Conservation (phyloP, 2,888 invertebrate genomes). For the Slavum lentiscoides region DNA sequence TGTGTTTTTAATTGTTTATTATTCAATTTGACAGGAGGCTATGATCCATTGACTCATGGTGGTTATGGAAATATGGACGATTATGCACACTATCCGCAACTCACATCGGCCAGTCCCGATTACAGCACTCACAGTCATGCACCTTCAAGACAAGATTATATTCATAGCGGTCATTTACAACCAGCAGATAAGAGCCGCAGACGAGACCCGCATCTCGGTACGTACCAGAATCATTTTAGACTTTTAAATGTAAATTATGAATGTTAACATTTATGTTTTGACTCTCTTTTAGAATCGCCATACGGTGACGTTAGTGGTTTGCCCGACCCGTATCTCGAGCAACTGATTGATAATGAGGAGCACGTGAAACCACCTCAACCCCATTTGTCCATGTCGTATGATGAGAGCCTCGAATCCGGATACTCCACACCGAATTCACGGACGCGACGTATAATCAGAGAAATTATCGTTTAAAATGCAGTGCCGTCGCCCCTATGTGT, state of each 20-base stretch:
- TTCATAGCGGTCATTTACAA: constrained; percentile 61
- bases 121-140: constrained; percentile 74
- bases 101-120: constrained; percentile 70
- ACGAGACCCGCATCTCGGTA: constrained; percentile 84
- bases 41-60: constrained; percentile 79
- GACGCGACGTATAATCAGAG: constrained; percentile 87
- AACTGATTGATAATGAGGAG: constrained; percentile 69
- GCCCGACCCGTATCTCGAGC: constrained; percentile 82
- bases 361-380: constrained; percentile 75
- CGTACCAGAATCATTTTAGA: not conserved
- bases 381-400: constrained; percentile 86
- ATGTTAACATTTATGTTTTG: not conserved
- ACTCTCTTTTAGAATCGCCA: constrained; percentile 73
- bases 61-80: constrained; percentile 82
- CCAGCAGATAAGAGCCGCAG: constrained; percentile 59
- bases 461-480: constrained; percentile 77
- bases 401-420: constrained; percentile 90
- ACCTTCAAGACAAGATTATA: constrained; percentile 81
- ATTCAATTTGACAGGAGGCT: constrained; percentile 61
- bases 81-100: constrained; percentile 82
- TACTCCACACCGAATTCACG: constrained; percentile 93
- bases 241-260: too few species aligned
- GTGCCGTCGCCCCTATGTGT: constrained; percentile 24
- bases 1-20: not conserved
- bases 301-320: constrained; percentile 93